Conservation (phyloP, 2,888 invertebrate genomes). For the Caenorhabditis sp. region DNA sequence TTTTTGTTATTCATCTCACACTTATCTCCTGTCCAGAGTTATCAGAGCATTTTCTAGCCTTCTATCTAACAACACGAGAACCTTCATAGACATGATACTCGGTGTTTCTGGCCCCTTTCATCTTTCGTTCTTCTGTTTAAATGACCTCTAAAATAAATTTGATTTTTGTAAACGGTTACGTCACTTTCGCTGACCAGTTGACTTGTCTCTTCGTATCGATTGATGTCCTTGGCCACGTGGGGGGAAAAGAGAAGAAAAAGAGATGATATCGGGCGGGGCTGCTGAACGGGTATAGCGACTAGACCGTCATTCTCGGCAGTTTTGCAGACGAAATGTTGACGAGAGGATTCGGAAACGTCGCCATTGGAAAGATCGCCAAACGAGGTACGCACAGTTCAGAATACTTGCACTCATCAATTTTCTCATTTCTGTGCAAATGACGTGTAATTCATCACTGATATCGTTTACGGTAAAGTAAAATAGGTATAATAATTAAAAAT, state of each 20-base stretch:
- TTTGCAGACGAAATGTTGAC: conserved; percentile 38
- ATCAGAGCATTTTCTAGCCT: conserved; percentile 18
- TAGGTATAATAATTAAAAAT: too few relatives aligned
- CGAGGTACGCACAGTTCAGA: conserved; percentile 22
- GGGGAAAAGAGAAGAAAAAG: conserved; percentile 10
- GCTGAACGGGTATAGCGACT: conserved; percentile 5
- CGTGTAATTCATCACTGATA: too few relatives aligned
- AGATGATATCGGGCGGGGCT: conserved; percentile 46
- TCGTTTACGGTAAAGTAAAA: too few relatives aligned
- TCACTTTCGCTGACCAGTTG: conserved; percentile 8
- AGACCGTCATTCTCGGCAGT: conserved; percentile 28
- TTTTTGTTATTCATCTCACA: conserved; percentile 44
- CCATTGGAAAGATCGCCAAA: conserved; percentile 23
- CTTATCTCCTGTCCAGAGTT: conserved; percentile 12
- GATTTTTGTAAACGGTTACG: background rate
- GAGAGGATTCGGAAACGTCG: conserved; percentile 37
- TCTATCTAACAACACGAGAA: conserved; percentile 8
- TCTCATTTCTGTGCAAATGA: too few relatives aligned
- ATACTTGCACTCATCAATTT: too few relatives aligned
- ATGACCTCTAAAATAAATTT: background rate
- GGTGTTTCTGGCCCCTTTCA: conserved; percentile 25
- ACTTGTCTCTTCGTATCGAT: conserved; percentile 48
- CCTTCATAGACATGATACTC: conserved; percentile 46
- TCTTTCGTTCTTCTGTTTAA: conserved; percentile 23
- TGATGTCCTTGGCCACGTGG: conserved; percentile 51